Evolutionary conservation across 2,113 vertebrate species (phyloP), one percentile per base, ranked within the genome.

Genomic region (Anas platyrhynchos): DNA sequence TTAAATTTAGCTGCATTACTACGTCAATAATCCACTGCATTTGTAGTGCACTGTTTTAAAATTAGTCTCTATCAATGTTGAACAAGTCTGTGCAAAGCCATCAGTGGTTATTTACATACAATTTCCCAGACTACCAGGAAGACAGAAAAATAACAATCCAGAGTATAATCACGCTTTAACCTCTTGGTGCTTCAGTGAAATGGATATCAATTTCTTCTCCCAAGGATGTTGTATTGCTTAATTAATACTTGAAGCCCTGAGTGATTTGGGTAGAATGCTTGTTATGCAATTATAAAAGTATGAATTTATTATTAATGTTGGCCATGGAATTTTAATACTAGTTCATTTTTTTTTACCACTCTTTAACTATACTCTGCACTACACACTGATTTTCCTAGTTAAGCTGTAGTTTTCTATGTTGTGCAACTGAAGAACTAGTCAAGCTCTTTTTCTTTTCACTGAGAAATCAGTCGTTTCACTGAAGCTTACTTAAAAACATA

Each of bases 31-130:
- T 52, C 31, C 3, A 8, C n/a, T 43, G 59, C 17, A 48, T 77
- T 46, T 73, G 38, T 32, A 82, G 87, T 26, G 13, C 36, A 5
- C n/a, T 38, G 69, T 13, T 86, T 92, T 46, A 74, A 88, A 90
- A 83, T 52, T 31, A 83, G n/a, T 90, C 43, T 87, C 65, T 72
- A 38, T 90, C 88, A 74, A 56, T 59, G 86, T 41, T 78, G 76
- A 69, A 62, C 0, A 1, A 93, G 75, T 12, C 59, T 56, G 44
- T 63, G 83, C 75, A 74, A 90, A 90, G 79, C 86, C 79, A 92
- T 93, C 83, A 88, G 68, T 66, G 67, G 55, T 74, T 91, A 90
- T 91, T 92, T 69, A 73, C 66, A 41, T 13, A 7, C 29, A 31
- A 34, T 83, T 88, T 88, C 72, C 72, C 92, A 88, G 61, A 59